These are phyloP conservation scores for Nephrotoma guestfalica DNA, from an alignment of 2,888 invertebrate species.

Conservation along the genomic window DNA sequence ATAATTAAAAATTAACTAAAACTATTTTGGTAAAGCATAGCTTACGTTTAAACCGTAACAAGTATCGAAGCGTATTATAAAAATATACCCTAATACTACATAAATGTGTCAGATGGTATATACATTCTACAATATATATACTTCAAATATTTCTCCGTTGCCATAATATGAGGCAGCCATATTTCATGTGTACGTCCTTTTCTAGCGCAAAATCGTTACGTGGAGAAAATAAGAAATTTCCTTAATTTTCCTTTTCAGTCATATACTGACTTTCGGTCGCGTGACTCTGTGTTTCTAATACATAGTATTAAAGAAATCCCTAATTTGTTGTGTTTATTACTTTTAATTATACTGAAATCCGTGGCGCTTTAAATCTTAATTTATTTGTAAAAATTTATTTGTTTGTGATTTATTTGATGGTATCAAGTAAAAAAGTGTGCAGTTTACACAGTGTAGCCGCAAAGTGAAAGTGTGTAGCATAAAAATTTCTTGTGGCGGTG, in stretches of 20 bases:
- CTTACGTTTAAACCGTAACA: too few species aligned
- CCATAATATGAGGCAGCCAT: not conserved
- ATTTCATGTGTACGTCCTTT: not conserved
- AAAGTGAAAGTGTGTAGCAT: not conserved
- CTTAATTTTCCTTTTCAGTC: not conserved
- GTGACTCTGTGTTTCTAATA: not conserved
- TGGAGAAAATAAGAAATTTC: not conserved
- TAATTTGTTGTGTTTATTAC: not conserved
- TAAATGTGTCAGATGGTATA: too few species aligned
- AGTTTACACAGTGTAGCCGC: not conserved
- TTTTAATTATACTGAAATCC: not conserved
- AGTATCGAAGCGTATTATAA: too few species aligned
- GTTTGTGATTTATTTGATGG: not conserved
- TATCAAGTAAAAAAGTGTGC: not conserved
- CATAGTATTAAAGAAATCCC: not conserved
- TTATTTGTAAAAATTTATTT: not conserved
- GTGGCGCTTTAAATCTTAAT: not conserved
- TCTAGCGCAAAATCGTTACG: not conserved
- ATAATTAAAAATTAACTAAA: too few species aligned
- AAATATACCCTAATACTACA: too few species aligned
- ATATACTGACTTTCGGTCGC: not conserved
- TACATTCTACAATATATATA: too few species aligned
- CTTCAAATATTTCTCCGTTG: not conserved
- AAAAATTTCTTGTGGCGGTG: not conserved
- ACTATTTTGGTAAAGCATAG: too few species aligned